These are phyloP conservation scores for Acrossocheilus fasciatus DNA, from an alignment of 2,797 vertebrate species.

Conservation along the genomic window DNA sequence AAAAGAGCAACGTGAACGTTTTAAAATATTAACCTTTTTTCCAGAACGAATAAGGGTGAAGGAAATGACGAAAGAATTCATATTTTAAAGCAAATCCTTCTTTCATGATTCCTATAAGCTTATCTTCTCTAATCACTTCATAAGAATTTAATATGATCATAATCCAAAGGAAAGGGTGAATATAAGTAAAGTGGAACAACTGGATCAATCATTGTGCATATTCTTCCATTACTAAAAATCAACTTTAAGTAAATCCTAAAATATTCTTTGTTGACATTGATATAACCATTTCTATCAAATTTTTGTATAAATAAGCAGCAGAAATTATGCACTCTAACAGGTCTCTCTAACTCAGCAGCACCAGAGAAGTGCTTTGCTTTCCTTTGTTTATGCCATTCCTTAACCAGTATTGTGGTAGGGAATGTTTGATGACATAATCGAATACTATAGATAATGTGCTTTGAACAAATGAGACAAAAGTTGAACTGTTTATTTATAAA, in stretches of 20 bases:
- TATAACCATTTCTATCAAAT: not conserved
- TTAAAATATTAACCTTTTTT: not conserved
- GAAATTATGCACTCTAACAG: not conserved
- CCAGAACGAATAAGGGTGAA: not conserved
- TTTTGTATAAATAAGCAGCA: not conserved
- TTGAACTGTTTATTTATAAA: slow-evolving; percentile 11
- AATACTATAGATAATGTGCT: slow-evolving; percentile 1
- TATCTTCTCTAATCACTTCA: slow-evolving; percentile 1
- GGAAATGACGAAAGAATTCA: not conserved
- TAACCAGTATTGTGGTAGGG: not conserved
- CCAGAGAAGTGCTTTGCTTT: not conserved
- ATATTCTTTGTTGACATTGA: not conserved
- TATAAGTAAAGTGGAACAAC: not conserved
- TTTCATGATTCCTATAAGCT: not conserved
- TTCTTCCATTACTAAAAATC: not conserved
- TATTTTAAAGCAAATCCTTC: not conserved
- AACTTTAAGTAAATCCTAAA: not conserved
- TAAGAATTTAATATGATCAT: not conserved
- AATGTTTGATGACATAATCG: slow-evolving; percentile 2
- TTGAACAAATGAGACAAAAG: slow-evolving; percentile 15
- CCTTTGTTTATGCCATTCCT: not conserved
- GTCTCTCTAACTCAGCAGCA: not conserved
- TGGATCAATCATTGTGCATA: not conserved
- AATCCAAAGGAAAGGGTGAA: not conserved
- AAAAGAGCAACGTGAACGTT: not conserved